A percentile compares a stretch with the other conserved stretches of the same genome.
phyloP scores from a whole-genome alignment of 2,888 invertebrate species.

The Lepeophtheirus nordmannii region DNA sequence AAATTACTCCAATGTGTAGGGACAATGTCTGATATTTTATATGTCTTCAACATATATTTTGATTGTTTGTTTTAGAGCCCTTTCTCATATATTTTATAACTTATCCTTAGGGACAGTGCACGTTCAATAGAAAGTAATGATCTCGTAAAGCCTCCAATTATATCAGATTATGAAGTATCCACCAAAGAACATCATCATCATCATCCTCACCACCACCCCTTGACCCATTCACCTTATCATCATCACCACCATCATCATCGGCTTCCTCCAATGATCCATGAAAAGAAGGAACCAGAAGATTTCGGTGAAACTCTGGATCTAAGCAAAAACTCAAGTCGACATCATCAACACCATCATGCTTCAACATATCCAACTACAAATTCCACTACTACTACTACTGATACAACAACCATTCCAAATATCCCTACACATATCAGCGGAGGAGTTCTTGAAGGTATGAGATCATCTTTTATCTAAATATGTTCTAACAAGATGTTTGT shows the following conservation, averaged over 20 bases:
- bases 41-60: too few relatives aligned
- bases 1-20: too few relatives aligned
- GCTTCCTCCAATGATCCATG: not conserved
- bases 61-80: not conserved
- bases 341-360: not conserved
- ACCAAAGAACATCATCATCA: slow-evolving; percentile 2
- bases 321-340: slow-evolving; percentile 9
- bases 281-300: not conserved
- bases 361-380: not conserved
- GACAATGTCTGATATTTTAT: too few relatives aligned
- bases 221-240: not conserved
- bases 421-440: slow-evolving; percentile 18
- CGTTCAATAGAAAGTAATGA: not conserved
- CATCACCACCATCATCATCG: not conserved
- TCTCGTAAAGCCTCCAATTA: not conserved
- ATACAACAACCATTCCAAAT: slow-evolving; percentile 7
- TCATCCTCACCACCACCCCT: not conserved
- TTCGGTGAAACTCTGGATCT: slow-evolving; percentile 18
- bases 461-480: not conserved
- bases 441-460: slow-evolving; percentile 15
- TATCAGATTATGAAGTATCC: not conserved
- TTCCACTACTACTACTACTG: not conserved
- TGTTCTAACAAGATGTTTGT: too few relatives aligned
- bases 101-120: not conserved
- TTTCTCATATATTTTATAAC: not conserved